Evolutionary conservation across 1,140 invertebrate species (phyloP), one percentile per base, ranked within the genome.

Genomic region (Liolophura sinensis): DNA sequence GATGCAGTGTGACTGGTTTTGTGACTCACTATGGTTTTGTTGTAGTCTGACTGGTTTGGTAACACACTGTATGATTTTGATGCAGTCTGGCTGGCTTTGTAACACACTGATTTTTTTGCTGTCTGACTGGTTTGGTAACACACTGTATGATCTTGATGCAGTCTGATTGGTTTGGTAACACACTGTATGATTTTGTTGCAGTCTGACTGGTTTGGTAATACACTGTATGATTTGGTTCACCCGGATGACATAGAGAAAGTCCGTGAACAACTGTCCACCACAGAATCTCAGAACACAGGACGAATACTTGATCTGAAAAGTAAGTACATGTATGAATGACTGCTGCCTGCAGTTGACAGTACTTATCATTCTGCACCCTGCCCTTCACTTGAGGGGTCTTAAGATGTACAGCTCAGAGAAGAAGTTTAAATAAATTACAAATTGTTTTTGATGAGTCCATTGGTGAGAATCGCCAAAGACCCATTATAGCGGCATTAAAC

Each of bases 1-100:
- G 90, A 99, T 48, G n/a, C n/a, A n/a, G 89, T 93, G 91, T 83
- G 97, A 99, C 73, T 99, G 97, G 96, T 98, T 96, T 82, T 94
- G 94, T 24, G 93, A 93, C 25, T 95, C 92, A 82, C 88, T 99
- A 59, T n/a, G n/a, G n/a, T n/a, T n/a, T n/a, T n/a, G n/a, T n/a
- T n/a, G n/a, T n/a, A n/a, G n/a, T n/a, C n/a, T n/a, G n/a, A n/a
- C n/a, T n/a, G n/a, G n/a, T n/a, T n/a, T n/a, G n/a, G n/a, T n/a
- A n/a, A n/a, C n/a, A n/a, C n/a, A n/a, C n/a, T 73, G 69, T 80
- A 81, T 55, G 88, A 97, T n/a, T n/a, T n/a, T n/a, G n/a, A n/a
- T n/a, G n/a, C n/a, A n/a, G 89, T 93, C 91, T 83, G 97, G 99
- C 73, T 99, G 97, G 96, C 97, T 96, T 82, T 94, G 94, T 24